Base-by-base conservation (phyloP, 2,113 vertebrate genomes). In the Willisornis vidua region DNA sequence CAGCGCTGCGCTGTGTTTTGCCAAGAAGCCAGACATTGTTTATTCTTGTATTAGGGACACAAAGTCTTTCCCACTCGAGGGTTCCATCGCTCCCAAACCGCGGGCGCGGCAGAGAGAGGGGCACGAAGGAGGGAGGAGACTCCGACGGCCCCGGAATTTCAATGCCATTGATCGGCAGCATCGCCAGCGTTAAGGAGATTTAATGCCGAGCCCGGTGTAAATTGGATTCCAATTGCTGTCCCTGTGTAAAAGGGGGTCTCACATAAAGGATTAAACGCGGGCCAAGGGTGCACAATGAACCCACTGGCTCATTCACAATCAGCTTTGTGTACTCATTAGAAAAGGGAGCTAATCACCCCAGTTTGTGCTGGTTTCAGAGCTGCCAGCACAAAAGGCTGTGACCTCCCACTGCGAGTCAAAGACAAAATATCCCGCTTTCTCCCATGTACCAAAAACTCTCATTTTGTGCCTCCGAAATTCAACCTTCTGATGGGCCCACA, bases 321-420 rank as follows among this genome's bases (percentile, higher is more conserved):
- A 96, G 93, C 91, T 96, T 95, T 96, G 97, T 96, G 93, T 96
- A 92, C 85, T 97, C 97, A 95, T 94, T 96, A 97, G 84, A 98
- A 94, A 94, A 96, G 90, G 75, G 90, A 97, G 91, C 91, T 96
- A 97, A 97, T 97, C 85, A 92, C 87, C 76, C 87, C 86, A 92
- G 82, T 95, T 96, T 96, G 91, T 84, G 94, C 93, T 95, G 77
- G 91, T 92, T 95, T 96, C 63, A 67, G 90, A 93, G 83, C 68
- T 85, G 68, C 61, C 77, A 76, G 90, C 89, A 97, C 94, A 96
- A 96, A 96, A 87, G 91, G 83, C 97, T 96, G 74, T 94, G 73
- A 95, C 80, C 93, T 93, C 96, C 89, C 92, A 90, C 87, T 85
- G 89, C 19, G 91, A 97, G 94, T 92, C 85, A 96, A 94, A 97